Conservation (phyloP, 2,888 invertebrate species). For the Scrobipalpa atriplicella region DNA sequence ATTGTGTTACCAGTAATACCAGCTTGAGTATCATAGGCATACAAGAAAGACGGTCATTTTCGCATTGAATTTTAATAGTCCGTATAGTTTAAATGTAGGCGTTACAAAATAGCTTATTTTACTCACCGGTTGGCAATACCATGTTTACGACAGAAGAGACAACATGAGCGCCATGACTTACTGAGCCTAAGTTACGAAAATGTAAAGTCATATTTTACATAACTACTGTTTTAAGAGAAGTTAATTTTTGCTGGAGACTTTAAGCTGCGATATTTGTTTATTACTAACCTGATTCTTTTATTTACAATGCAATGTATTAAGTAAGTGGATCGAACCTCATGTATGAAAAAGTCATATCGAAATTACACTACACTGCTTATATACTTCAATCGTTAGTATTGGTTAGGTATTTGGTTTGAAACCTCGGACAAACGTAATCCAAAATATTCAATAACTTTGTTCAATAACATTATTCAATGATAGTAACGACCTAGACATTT, state of each 20-base stretch:
- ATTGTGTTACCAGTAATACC: slow-evolving; percentile 9
- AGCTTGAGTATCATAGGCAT: not conserved
- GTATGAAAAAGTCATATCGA: too few relatives aligned
- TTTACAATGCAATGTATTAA: too few relatives aligned
- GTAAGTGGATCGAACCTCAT: too few relatives aligned
- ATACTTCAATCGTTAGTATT: not conserved
- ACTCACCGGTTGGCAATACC: slow-evolving; percentile 36
- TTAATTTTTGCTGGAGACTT: slow-evolving; percentile 16
- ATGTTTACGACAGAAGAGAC: slow-evolving; percentile 36
- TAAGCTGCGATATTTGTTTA: slow-evolving; percentile 2
- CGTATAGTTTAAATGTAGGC: slow-evolving; percentile 30
- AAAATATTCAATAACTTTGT: not conserved
- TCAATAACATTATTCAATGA: not conserved
- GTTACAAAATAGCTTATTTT: slow-evolving; percentile 41
- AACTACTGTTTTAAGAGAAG: slow-evolving; percentile 39
- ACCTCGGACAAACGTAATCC: not conserved
- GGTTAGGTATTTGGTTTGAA: not conserved
- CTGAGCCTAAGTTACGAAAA: slow-evolving; percentile 41
- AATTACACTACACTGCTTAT: not conserved
- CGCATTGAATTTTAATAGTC: slow-evolving; percentile 30
- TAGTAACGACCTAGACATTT: slow-evolving; percentile 13
- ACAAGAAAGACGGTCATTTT: slow-evolving; percentile 23
- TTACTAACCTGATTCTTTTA: not conserved
- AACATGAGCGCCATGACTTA: slow-evolving; percentile 24
- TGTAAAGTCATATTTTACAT: slow-evolving; percentile 38